Evolutionary conservation across 1,140 invertebrate species (phyloP), one percentile per base, ranked within the genome.

Genomic region (Orchestia grillus): DNA sequence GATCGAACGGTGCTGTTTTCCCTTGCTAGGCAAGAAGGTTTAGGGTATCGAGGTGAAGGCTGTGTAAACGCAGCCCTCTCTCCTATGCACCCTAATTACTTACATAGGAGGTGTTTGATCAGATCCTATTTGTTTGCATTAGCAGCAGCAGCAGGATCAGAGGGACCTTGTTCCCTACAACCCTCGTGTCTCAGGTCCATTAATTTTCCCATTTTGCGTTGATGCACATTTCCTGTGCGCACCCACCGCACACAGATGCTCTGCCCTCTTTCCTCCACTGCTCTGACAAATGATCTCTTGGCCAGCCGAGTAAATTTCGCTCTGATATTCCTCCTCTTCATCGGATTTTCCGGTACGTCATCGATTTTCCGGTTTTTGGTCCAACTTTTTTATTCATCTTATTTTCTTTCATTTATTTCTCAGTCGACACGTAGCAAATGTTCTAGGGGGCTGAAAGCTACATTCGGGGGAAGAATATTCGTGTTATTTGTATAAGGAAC

Each of bases 251-350:
- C 43, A 90, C 44, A 47, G 19, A 45, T 40, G 47, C 44, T 40
- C 43, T 6, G 44, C 44, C 44, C 11, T 43, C 88, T 16, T 92
- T 15, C 36, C 15, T 47, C 19, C 44, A 3, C 44, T 44, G 47
- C 44, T n/a, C 92, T 44, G 92, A 94, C 44, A 94, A 94, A 94
- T 94, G 92, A 44, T 94, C 92, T 92, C 44, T 47, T 44, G 41
- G 44, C 44, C 92, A 94, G 92, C 44, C 1, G 47, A 47, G 44
- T 44, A 94, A 94, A 92, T 44, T 44, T 40, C 40, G 28, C 43
- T 47, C 41, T 8, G 43, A 47, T 94, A 94, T 94, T 94, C 40
- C 44, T 19, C 43, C 43, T 11, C 23, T 94, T 19, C 40, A 36
- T 11, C 44, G 23, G 41, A 45, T 94, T 45, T 94, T 44, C 44